Base-by-base conservation (phyloP, 2,113 vertebrate genomes). In the Ailuropoda melanoleuca region DNA sequence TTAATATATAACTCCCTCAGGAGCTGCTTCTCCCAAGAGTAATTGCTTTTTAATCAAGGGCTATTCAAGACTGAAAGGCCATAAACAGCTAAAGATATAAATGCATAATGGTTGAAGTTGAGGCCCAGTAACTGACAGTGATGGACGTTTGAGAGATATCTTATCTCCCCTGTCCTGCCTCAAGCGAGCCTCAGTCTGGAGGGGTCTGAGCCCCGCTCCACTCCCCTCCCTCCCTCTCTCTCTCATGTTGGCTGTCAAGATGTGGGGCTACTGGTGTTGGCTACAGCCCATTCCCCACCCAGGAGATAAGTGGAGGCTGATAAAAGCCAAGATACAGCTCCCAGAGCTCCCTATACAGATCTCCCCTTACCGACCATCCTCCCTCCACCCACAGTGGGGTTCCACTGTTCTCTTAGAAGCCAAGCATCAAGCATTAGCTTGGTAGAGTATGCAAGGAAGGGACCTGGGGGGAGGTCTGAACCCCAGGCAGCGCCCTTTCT, bases 361-460 rank as follows among this genome's bases (percentile, higher is more conserved):
- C 17, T 83, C 55, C 50, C 34, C 46, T 48, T 17, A 19, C 60
- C 18, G 8, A 29, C 37, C 13, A 29, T 9, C 80, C 60, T 85
- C 53, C 60, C 48, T 23, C 10, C 1, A 10, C 10, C 17, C 2
- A 15, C 15, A 29, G 43, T 15, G 10, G 83, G 48, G 50, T 19
- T 3, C 31, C 24, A n/a, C 80, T 50, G 14, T 66, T 23, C 53
- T 64, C 72, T 29, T 13, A 85, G 77, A 90, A 80, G 77, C 26
- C 74, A 1, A 29, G 84, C 64, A 37, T 97, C 31, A 89, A 95
- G 8, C 95, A 84, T 82, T 97, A 98, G 37, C 98, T 58, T 68
- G 17, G 1, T 70, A 29, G 46, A 46, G 26, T n/a, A 6, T 6
- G 10, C 29, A 29, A 1, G 19, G 34, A 10, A 31, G 19, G n/a